phyloP scores from a whole-genome alignment of 2,888 invertebrate genomes.

The Acrobasis repandana region DNA sequence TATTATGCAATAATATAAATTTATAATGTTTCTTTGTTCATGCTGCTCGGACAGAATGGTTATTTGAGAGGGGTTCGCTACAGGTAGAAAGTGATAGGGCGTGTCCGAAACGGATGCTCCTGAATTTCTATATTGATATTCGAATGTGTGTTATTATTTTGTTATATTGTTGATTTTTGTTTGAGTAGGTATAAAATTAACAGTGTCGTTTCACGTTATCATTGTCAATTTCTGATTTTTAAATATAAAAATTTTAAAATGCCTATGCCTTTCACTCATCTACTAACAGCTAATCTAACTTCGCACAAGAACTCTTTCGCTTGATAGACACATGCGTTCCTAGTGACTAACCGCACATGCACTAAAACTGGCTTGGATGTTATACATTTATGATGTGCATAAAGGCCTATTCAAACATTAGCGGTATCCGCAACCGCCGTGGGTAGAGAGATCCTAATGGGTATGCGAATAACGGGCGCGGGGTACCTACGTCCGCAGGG shows the following conservation, averaged over 20 bases:
- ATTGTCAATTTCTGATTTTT: slow-evolving; percentile 65
- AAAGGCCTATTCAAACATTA: too few relatives aligned
- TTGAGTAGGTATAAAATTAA: slow-evolving; percentile 60
- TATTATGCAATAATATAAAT: slow-evolving; percentile 52
- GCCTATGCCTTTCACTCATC: slow-evolving; percentile 64
- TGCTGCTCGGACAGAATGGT: slow-evolving; percentile 76
- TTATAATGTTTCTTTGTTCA: slow-evolving; percentile 62
- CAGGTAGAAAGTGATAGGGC: slow-evolving; percentile 62
- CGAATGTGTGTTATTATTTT: slow-evolving; percentile 45
- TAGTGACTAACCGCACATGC: slow-evolving; percentile 6
- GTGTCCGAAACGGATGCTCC: slow-evolving; percentile 41
- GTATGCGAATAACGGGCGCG: too few relatives aligned
- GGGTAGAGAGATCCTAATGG: too few relatives aligned
- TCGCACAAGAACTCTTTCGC: slow-evolving; percentile 15
- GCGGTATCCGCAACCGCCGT: too few relatives aligned
- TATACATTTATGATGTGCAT: slow-evolving; percentile 25
- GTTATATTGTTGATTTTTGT: slow-evolving; percentile 54
- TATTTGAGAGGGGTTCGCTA: slow-evolving; percentile 74
- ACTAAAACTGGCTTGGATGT: slow-evolving; percentile 1
- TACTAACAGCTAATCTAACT: slow-evolving; percentile 36
- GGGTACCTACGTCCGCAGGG: too few relatives aligned
- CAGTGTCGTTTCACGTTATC: slow-evolving; percentile 59
- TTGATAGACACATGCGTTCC: neutral
- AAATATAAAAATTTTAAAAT: slow-evolving; percentile 64
- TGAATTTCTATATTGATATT: slow-evolving; percentile 46